phyloP scores from a whole-genome alignment of 2,888 invertebrate genomes.

The Ennomos quercinarius region DNA sequence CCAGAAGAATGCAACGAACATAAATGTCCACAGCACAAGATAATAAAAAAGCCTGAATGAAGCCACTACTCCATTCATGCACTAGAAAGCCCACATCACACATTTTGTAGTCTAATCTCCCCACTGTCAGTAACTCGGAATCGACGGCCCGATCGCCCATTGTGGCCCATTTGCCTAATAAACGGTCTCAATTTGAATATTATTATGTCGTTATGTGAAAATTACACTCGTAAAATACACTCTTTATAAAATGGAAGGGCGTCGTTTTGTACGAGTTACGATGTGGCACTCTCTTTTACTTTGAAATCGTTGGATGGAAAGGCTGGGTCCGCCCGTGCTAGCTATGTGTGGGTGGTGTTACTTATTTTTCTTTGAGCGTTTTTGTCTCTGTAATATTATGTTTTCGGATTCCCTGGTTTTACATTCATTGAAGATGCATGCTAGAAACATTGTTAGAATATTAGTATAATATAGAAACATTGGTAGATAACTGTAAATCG shows the following conservation, averaged over 20 bases:
- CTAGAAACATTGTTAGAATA: too few species aligned
- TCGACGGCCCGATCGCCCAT: constrained; percentile 17
- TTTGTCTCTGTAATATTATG: neutral
- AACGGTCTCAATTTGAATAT: constrained; percentile 35
- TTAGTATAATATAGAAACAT: too few species aligned
- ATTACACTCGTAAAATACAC: constrained; percentile 28
- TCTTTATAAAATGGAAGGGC: constrained; percentile 24
- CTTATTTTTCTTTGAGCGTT: constrained; percentile 4
- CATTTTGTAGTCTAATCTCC: constrained; percentile 24
- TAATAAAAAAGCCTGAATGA: constrained; percentile 16
- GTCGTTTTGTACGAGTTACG: constrained; percentile 23
- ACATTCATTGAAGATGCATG: neutral
- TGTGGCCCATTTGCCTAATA: constrained; percentile 30
- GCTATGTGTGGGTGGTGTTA: constrained; percentile 5
- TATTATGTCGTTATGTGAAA: constrained; percentile 31
- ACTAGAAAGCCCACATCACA: constrained; percentile 26
- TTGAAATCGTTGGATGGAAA: constrained; percentile 1
- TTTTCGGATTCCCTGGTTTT: neutral
- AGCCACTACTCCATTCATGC: constrained; percentile 14
- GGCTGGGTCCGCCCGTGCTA: neutral
- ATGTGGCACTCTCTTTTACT: constrained; percentile 10
- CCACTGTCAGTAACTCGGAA: constrained; percentile 19
- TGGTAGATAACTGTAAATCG: too few species aligned
- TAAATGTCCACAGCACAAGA: constrained; percentile 7
- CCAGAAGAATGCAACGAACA: constrained; percentile 7